Evolutionary conservation across 2,113 vertebrate species (phyloP).

Genomic region (Callopanchax toddi): DNA sequence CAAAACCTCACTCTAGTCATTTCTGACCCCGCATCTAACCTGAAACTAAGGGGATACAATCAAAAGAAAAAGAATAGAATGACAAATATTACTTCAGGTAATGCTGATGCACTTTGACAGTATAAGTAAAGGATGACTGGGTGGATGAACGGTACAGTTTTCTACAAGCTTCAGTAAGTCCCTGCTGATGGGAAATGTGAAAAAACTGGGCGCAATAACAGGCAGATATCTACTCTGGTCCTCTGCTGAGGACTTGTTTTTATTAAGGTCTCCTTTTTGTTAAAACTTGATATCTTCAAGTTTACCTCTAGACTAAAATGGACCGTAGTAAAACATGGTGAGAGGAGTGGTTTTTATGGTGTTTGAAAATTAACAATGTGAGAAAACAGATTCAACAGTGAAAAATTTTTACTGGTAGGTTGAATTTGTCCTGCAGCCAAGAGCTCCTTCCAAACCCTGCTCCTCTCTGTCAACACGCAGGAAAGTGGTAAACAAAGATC

Average conservation of each 20-base stretch:
- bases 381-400: constrained; percentile 26
- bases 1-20: constrained; percentile 78
- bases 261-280: too few species aligned
- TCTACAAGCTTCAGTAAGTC: not conserved
- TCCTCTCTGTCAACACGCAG: constrained; percentile 21
- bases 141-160: constrained; percentile 16
- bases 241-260: not conserved
- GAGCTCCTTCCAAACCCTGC: constrained; percentile 20
- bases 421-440: too few species aligned
- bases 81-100: constrained; percentile 40
- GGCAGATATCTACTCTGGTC: too few species aligned
- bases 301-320: constrained; percentile 15
- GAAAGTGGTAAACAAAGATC: constrained; percentile 42
- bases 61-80: constrained; percentile 44
- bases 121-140: constrained; percentile 60
- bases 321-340: constrained; percentile 11
- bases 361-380: constrained; percentile 2
- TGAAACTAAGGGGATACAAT: constrained; percentile 74
- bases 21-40: constrained; percentile 62
- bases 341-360: constrained; percentile 43
- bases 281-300: too few species aligned
- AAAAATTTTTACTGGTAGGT: constrained; percentile 26
- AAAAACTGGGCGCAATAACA: too few species aligned
- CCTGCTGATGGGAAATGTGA: constrained; percentile 11
- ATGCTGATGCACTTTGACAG: constrained; percentile 32